These are phyloP conservation scores for Aeoliscus strigatus DNA, from an alignment of 2,797 vertebrate species.

Conservation along the genomic window DNA sequence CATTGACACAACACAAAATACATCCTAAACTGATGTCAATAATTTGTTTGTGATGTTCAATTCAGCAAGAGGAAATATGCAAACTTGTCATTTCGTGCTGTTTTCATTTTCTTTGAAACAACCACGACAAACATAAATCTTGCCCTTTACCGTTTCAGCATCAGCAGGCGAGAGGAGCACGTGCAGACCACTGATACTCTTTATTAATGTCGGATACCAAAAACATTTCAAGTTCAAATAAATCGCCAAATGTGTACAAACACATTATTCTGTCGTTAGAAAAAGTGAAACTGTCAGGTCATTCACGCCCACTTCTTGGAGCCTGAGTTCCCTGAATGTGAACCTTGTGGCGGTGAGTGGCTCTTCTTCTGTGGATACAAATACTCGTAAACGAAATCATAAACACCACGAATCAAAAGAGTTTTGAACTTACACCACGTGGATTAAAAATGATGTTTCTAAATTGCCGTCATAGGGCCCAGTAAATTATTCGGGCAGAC, in stretches of 20 bases:
- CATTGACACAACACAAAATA: background rate
- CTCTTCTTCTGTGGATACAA: background rate
- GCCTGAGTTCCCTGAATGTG: background rate
- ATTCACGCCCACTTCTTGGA: slow-evolving; percentile 35
- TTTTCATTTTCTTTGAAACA: background rate
- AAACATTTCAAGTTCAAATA: background rate
- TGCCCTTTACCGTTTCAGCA: slow-evolving; percentile 11
- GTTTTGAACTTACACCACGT: too few relatives aligned
- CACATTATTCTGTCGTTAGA: background rate
- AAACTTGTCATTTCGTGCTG: background rate
- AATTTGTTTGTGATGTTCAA: background rate
- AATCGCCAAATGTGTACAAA: too few relatives aligned
- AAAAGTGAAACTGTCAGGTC: background rate
- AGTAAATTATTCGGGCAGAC: background rate
- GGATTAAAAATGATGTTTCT: rapidly evolving
- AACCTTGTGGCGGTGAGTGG: slow-evolving; percentile 12
- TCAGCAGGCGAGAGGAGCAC: slow-evolving; percentile 6
- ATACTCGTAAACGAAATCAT: rapidly evolving
- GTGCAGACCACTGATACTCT: slow-evolving; percentile 39
- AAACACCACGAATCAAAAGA: rapidly evolving
- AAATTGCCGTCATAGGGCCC: background rate
- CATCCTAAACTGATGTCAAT: background rate
- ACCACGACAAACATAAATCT: background rate
- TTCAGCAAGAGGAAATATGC: too few relatives aligned
- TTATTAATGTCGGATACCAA: background rate